Percentiles rank a stretch among this genome's conserved stretches.
Evolutionary conservation across 2,113 vertebrate species (phyloP).

Genomic region (Rhinogobius similis): DNA sequence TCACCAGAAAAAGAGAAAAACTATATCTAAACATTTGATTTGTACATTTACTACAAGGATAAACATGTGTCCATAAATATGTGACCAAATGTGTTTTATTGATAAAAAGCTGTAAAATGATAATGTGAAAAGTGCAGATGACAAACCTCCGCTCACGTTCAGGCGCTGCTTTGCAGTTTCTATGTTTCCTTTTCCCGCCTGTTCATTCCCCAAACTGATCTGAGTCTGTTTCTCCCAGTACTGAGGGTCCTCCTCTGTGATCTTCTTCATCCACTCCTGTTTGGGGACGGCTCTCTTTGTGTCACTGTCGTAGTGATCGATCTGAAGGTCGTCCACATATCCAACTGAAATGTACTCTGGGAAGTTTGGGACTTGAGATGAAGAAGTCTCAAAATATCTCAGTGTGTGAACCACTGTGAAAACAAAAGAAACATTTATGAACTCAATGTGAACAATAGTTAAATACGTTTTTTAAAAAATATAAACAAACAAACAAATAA

Average conservation of each 20-base stretch:
- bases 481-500: no score
- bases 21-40: no score
- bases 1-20: no score
- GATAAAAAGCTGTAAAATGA: no score
- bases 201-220: background rate
- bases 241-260: background rate
- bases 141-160: background rate
- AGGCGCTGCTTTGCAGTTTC: background rate
- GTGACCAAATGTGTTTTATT: no score
- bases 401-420: no score
- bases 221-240: background rate
- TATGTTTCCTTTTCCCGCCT: background rate
- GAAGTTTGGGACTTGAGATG: background rate
- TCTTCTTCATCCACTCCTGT: slow-evolving; percentile 1
- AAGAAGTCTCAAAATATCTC: background rate
- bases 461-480: no score
- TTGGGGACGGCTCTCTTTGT: background rate
- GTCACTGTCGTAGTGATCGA: background rate
- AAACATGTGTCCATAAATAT: no score
- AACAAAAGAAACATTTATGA: no score
- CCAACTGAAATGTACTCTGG: background rate
- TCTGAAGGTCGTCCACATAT: background rate
- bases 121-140: background rate
- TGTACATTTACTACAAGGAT: no score
- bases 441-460: no score